Percentiles rank a stretch among this genome's conserved stretches.
phyloP scores from a whole-genome alignment of 2,888 invertebrate species.

The Meiosimyza decipiens region DNA sequence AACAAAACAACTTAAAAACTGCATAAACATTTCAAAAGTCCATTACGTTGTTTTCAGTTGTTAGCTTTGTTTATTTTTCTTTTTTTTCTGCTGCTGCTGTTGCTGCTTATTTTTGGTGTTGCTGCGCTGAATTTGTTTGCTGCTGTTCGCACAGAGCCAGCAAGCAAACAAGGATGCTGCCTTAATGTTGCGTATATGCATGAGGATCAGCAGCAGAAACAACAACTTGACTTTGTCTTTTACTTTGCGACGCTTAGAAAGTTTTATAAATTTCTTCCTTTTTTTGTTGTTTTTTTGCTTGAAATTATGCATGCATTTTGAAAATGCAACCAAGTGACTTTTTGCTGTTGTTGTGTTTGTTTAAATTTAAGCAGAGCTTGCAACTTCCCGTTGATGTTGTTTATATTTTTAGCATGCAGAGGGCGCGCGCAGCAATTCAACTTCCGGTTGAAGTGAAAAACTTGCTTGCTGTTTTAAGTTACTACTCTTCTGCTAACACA shows the following conservation, averaged over 20 bases:
- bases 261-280: not conserved
- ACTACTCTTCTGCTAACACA: not conserved
- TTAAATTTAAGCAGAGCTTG: not conserved
- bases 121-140: not conserved
- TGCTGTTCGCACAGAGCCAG: not conserved
- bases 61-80: not conserved
- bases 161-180: no score
- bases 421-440: conserved; percentile 17
- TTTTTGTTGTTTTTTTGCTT: not conserved
- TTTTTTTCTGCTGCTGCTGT: conserved; percentile 1
- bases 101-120: conserved; percentile 25
- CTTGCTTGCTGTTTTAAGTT: conserved; percentile 3
- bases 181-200: not conserved
- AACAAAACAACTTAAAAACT: conserved; percentile 40
- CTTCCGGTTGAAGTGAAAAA: conserved; percentile 28
- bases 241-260: not conserved
- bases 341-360: conserved; percentile 4
- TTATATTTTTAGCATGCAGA: conserved; percentile 5
- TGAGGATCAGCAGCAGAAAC: not conserved
- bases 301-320: conserved; percentile 2
- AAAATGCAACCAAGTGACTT: conserved; percentile 2
- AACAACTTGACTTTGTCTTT: conserved; percentile 19
- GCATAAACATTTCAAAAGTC: conserved; percentile 47
- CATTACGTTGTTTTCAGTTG: conserved; percentile 36
- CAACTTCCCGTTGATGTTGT: conserved; percentile 3